phyloP scores from a whole-genome alignment of 2,797 vertebrate genomes.

The Argentina silus region DNA sequence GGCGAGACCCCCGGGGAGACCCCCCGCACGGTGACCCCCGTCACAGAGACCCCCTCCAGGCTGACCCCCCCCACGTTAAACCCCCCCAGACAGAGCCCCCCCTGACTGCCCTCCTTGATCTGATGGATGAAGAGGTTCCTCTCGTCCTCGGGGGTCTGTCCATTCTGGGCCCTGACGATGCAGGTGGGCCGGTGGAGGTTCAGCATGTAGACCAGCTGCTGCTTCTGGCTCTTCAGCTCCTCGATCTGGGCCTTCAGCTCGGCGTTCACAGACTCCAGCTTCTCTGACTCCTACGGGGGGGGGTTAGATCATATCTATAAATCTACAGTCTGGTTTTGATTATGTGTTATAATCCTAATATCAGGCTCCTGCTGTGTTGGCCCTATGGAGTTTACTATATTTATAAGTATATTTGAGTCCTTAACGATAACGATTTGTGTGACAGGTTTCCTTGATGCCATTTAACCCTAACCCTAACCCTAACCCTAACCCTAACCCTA shows the following conservation, averaged over 20 bases:
- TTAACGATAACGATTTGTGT: too few relatives aligned
- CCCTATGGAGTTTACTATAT: too few relatives aligned
- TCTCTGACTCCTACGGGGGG: conserved; percentile 90
- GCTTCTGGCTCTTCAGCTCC: conserved; percentile 96
- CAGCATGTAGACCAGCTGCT: conserved; percentile 98
- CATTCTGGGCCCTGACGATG: conserved; percentile 93
- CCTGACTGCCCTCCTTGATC: conserved; percentile 91
- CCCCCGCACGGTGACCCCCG: too few relatives aligned
- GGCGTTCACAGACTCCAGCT: conserved; percentile 91
- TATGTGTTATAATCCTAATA: too few relatives aligned
- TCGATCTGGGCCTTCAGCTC: conserved; percentile 96
- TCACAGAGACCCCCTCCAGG: too few relatives aligned
- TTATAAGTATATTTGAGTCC: too few relatives aligned
- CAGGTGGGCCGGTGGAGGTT: conserved; percentile 97
- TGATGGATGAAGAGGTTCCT: conserved; percentile 95
- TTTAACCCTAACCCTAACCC: too few relatives aligned
- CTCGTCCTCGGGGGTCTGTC: conserved; percentile 95
- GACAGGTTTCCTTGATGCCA: too few relatives aligned
- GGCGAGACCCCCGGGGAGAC: too few relatives aligned
- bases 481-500: too few relatives aligned
- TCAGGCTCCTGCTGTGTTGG: too few relatives aligned
- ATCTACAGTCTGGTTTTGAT: background rate
- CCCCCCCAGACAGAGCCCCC: conserved; percentile 1
- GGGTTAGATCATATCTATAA: background rate
- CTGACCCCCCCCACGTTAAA: too few relatives aligned